Evolutionary conservation across 1,140 invertebrate genomes (phyloP).

Genomic region (Mamestra configurata): DNA sequence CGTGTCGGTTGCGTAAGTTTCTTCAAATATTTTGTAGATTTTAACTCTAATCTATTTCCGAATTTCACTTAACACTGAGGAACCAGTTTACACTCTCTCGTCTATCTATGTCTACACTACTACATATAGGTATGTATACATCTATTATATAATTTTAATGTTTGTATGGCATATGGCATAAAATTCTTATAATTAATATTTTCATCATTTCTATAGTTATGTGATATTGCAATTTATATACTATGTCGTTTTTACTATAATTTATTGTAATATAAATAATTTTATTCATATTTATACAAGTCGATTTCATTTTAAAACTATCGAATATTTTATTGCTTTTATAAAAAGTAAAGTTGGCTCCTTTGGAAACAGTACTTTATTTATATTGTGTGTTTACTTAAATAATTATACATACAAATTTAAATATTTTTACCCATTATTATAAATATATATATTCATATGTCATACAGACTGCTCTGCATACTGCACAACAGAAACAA

Average conservation of each 20-base stretch:
- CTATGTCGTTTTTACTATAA: background rate
- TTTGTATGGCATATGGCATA: slow-evolving; percentile 57
- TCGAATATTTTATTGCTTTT: background rate
- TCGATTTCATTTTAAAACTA: background rate
- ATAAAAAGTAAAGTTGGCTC: background rate
- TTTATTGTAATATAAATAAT: background rate
- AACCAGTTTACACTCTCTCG: slow-evolving; percentile 56
- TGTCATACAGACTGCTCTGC: slow-evolving; percentile 63
- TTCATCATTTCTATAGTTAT: background rate
- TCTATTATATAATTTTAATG: slow-evolving; percentile 55
- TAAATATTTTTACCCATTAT: background rate
- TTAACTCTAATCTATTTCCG: slow-evolving; percentile 56
- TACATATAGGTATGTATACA: slow-evolving; percentile 42
- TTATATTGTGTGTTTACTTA: background rate
- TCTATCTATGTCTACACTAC: slow-evolving; percentile 43
- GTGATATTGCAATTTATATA: background rate
- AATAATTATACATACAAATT: background rate
- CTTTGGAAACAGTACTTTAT: background rate
- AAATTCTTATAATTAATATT: background rate
- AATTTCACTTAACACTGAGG: slow-evolving; percentile 61
- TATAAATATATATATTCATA: slow-evolving; percentile 33
- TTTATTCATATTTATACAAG: background rate
- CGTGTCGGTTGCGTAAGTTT: slow-evolving; percentile 4
- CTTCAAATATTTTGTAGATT: slow-evolving; percentile 40
- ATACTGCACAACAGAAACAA: slow-evolving; percentile 81